Percentiles rank a stretch among this genome's conserved stretches.
These are phyloP conservation scores for Conomelus anceps DNA, from an alignment of 2,888 invertebrate species.

Conservation along the genomic window DNA sequence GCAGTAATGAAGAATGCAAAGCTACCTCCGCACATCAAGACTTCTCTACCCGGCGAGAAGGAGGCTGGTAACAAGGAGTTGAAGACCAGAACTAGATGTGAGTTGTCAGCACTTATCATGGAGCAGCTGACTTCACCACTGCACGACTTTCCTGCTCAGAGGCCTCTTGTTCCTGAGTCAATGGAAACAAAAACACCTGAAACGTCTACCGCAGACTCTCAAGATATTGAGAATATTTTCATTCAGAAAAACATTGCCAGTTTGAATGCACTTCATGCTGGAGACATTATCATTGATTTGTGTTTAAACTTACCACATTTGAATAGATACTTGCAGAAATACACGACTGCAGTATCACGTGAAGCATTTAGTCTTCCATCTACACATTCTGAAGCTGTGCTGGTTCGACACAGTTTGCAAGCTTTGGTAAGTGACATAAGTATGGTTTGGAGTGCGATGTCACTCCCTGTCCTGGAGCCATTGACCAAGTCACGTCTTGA, in stretches of 20 bases:
- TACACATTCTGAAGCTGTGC: slow-evolving; percentile 65
- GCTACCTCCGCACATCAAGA: slow-evolving; percentile 50
- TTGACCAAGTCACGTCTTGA: slow-evolving; percentile 75
- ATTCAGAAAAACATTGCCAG: slow-evolving; percentile 68
- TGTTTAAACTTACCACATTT: slow-evolving; percentile 70
- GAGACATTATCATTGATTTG: slow-evolving; percentile 71
- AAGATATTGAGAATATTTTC: slow-evolving; percentile 61
- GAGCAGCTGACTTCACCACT: slow-evolving; percentile 66
- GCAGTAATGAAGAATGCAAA: slow-evolving; percentile 69
- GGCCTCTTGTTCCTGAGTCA: slow-evolving; percentile 30
- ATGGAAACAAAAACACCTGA: slow-evolving; percentile 38
- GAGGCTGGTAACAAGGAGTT: slow-evolving; percentile 46
- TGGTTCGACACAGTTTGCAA: slow-evolving; percentile 63
- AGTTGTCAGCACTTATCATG: slow-evolving; percentile 63
- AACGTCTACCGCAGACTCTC: slow-evolving; percentile 39
- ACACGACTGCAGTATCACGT: slow-evolving; percentile 47
- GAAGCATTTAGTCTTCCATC: slow-evolving; percentile 60
- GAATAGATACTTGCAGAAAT: slow-evolving; percentile 52
- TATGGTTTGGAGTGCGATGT: slow-evolving; percentile 73
- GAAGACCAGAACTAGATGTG: slow-evolving; percentile 52
- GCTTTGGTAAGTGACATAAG: slow-evolving; percentile 77
- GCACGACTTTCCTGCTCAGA: slow-evolving; percentile 47
- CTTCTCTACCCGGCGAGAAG: slow-evolving; percentile 42
- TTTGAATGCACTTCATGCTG: slow-evolving; percentile 74
- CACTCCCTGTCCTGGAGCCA: slow-evolving; percentile 82